Percentiles rank a stretch among this genome's conserved stretches.
Evolutionary conservation across 2,797 vertebrate species (phyloP).

Genomic region (Gallirallus australis): DNA sequence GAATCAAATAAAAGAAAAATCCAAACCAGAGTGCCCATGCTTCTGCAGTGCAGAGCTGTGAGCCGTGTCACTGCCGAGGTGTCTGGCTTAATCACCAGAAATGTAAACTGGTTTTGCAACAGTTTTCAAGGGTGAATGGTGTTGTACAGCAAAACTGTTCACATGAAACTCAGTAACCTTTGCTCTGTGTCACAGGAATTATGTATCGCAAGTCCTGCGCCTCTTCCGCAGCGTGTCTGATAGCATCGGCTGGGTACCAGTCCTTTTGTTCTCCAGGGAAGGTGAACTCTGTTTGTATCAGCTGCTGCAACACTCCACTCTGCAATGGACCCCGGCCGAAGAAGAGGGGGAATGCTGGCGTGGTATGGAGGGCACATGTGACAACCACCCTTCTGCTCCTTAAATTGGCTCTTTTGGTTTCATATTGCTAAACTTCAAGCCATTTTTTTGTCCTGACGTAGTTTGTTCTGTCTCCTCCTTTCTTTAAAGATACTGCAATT

Average conservation of each 20-base stretch:
- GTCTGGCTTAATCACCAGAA: neutral
- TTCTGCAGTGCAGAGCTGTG: neutral
- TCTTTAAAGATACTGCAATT: constrained; percentile 55
- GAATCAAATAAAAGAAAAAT: neutral
- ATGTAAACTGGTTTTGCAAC: neutral
- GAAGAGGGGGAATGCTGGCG: constrained; percentile 79
- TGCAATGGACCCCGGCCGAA: constrained; percentile 92
- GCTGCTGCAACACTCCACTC: constrained; percentile 95
- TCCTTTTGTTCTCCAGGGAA: constrained; percentile 95
- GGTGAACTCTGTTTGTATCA: constrained; percentile 97
- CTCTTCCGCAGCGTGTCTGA: constrained; percentile 93
- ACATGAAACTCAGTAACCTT: neutral
- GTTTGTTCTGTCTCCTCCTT: constrained; percentile 9
- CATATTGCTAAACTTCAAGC: constrained; percentile 65
- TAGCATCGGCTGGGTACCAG: constrained; percentile 96
- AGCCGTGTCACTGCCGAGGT: neutral
- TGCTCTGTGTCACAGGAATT: constrained; percentile 84
- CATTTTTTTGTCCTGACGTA: neutral
- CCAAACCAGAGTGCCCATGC: neutral
- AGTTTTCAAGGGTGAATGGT: neutral
- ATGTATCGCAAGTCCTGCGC: constrained; percentile 97
- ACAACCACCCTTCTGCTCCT: constrained; percentile 44
- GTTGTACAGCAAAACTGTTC: neutral
- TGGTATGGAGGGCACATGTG: neutral
- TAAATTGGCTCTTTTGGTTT: constrained; percentile 51